Base-by-base conservation (phyloP, 1,140 invertebrate genomes). In the Ceratina calcarata region DNA sequence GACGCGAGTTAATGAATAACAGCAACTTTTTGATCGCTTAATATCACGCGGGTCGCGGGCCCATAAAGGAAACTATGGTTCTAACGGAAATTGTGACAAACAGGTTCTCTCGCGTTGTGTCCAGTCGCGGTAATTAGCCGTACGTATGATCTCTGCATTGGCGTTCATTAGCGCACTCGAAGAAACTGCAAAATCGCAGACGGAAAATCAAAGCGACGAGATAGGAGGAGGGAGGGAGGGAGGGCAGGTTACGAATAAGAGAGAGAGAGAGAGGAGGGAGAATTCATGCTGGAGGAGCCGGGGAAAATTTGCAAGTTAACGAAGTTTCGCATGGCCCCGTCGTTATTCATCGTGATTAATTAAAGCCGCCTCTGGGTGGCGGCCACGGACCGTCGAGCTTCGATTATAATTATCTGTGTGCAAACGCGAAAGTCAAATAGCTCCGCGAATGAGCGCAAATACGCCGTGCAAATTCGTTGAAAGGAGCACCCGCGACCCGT, bases 261-360 rank as follows among this genome's bases (percentile, higher is more conserved):
- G 22, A 18, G 37, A 10, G 49, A 49, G 60, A 55, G 32, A 51
- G 53, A 24, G 53, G 60, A 45, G 20, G 55, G 53, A 45, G 62
- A 49, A 74, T 61, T 79, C 27, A 32, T 74, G 61, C 37, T 24
- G 32, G 24, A 57, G 37, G 49, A 24, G 7, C 37, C 20, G 24
- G 18, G 18, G 53, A 62, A 67, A 74, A 79, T 79, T 78, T 78
- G 76, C 76, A 78, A 78, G 76, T 64, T 78, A 78, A 78, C 76
- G 76, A 78, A 78, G 76, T 72, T 78, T 78, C 22, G 76, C 69
- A 3, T 49, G 60, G 68, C 68, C 24, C 45, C 58, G 24, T 37
- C 58, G 76, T 78, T 78, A 72, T 78, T 78, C 76, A 72, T 78
- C 76, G 76, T 78, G 76, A 78, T 78, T 78, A 78, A 78, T 78